phyloP scores from a whole-genome alignment of 2,113 vertebrate species.

The Bambusicola thoracicus region DNA sequence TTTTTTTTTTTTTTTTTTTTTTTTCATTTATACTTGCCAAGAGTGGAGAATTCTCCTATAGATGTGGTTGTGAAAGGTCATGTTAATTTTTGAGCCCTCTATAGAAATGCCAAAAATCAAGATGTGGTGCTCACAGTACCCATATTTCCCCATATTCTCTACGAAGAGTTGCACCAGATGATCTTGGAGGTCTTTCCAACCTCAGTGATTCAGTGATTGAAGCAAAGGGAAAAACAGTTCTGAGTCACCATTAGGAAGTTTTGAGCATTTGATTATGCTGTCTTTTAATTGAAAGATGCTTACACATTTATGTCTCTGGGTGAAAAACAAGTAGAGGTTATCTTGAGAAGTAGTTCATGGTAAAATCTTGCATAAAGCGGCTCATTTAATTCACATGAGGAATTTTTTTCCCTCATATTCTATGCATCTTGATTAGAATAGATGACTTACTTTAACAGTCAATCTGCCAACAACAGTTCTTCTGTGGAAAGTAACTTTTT shows the following conservation, averaged over 20 bases:
- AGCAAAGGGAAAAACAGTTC: neutral
- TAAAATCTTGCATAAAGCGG: slow-evolving; percentile 39
- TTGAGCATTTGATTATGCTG: neutral
- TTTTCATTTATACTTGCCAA: neutral
- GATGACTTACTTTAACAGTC: slow-evolving; percentile 47
- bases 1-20: neutral
- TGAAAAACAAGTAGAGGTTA: slow-evolving; percentile 7
- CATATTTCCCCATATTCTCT: neutral
- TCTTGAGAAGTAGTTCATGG: slow-evolving; percentile 20
- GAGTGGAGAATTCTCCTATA: neutral
- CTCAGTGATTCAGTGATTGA: neutral
- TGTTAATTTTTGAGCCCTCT: neutral
- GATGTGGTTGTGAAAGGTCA: neutral
- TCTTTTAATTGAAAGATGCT: neutral
- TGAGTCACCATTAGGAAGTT: neutral
- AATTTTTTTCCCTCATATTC: slow-evolving; percentile 11
- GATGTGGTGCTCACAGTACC: neutral
- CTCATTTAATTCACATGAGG: slow-evolving; percentile 23
- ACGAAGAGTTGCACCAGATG: too few relatives aligned
- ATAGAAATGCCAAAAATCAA: neutral
- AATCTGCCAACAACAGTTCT: slow-evolving; percentile 59
- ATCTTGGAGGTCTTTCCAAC: too few relatives aligned
- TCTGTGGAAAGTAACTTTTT: slow-evolving; percentile 46
- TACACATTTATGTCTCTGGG: neutral
- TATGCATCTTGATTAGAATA: slow-evolving; percentile 45